Evolutionary conservation across 2,888 invertebrate species (phyloP).

Genomic region (Hirtodrosophila trivittata): DNA sequence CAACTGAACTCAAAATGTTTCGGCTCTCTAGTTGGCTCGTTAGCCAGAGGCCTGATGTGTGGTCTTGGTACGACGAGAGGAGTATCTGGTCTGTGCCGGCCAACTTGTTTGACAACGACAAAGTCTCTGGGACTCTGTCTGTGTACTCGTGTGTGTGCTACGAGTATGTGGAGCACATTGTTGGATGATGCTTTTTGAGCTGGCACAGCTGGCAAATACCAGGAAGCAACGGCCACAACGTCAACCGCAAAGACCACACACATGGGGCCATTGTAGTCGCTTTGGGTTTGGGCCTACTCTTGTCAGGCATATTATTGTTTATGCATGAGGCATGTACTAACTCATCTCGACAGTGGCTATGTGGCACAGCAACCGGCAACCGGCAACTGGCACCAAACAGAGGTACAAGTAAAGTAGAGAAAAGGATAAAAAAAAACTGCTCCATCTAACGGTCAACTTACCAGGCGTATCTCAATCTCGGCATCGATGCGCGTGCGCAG

Average conservation of each 20-base stretch:
- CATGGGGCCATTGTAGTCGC: slow-evolving; percentile 43
- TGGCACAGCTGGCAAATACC: slow-evolving; percentile 63
- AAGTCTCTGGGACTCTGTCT: slow-evolving; percentile 18
- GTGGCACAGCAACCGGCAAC: neutral
- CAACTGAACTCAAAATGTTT: slow-evolving; percentile 48
- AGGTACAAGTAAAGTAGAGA: neutral
- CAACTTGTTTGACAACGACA: slow-evolving; percentile 55
- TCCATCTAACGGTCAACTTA: slow-evolving; percentile 85
- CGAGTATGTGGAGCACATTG: slow-evolving; percentile 56
- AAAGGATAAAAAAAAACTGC: slow-evolving; percentile 4
- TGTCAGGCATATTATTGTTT: slow-evolving; percentile 55
- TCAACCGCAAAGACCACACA: slow-evolving; percentile 69
- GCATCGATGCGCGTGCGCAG: slow-evolving; percentile 89
- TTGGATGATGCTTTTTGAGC: slow-evolving; percentile 44
- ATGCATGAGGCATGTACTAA: slow-evolving; percentile 53
- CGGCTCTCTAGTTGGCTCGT: slow-evolving; percentile 37
- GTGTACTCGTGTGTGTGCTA: slow-evolving; percentile 11
- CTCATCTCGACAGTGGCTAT: slow-evolving; percentile 8
- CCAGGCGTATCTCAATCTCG: slow-evolving; percentile 94
- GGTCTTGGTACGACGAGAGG: slow-evolving; percentile 26
- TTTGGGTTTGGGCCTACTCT: slow-evolving; percentile 20
- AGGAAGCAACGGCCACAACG: slow-evolving; percentile 42
- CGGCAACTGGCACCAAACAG: neutral
- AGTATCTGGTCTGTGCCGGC: slow-evolving; percentile 21
- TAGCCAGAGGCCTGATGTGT: slow-evolving; percentile 46